Evolutionary conservation across 2,797 vertebrate genomes (phyloP).

Genomic region (Ctenosaura bakeri): DNA sequence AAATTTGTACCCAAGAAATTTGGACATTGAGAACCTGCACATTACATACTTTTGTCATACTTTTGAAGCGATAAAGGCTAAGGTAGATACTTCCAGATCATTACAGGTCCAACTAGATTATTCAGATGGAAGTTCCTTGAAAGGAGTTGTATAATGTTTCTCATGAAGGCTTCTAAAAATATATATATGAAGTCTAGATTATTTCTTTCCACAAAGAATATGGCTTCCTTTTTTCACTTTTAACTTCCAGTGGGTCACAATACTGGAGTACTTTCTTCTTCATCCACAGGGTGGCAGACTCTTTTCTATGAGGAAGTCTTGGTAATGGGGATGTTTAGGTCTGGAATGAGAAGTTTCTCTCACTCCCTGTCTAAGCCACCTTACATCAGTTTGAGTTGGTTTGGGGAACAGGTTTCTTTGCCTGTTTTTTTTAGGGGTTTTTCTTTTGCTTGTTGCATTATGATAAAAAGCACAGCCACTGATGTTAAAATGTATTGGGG

Average conservation of each 20-base stretch:
- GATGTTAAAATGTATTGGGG: no score
- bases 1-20: no score
- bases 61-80: neutral
- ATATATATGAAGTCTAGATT: neutral
- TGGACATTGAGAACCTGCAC: neutral
- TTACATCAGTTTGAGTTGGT: neutral
- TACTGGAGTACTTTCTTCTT: neutral
- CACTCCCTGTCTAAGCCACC: neutral
- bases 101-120: slow-evolving; percentile 10
- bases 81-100: neutral
- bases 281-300: neutral
- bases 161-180: neutral
- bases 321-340: neutral
- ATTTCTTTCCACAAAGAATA: neutral
- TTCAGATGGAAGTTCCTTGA: slow-evolving; percentile 15
- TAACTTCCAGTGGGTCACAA: neutral
- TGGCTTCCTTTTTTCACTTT: neutral
- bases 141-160: slow-evolving; percentile 3
- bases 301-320: neutral
- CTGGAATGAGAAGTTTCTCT: no score
- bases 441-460: neutral
- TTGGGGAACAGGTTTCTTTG: no score
- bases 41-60: neutral
- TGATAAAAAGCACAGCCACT: neutral
- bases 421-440: neutral